Conservation (phyloP, 2,888 invertebrate genomes). For the Papilio elwesi region DNA sequence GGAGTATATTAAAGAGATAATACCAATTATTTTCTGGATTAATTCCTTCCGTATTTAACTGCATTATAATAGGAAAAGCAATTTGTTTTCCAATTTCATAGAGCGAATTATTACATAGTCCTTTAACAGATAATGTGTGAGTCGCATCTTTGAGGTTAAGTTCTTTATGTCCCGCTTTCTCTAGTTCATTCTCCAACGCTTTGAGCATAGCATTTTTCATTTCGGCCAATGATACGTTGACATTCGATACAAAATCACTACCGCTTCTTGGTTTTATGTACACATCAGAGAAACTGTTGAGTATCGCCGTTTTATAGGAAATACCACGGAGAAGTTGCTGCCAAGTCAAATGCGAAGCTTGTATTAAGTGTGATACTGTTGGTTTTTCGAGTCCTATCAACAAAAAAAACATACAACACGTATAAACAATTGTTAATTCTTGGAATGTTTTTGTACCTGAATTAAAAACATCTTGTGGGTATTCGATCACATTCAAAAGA, state of each 20-base stretch:
- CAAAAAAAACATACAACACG: slow-evolving; percentile 41
- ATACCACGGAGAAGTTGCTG: slow-evolving; percentile 87
- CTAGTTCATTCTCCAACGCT: slow-evolving; percentile 56
- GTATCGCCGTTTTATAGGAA: slow-evolving; percentile 80
- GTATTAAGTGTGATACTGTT: slow-evolving; percentile 86
- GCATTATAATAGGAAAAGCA: slow-evolving; percentile 66
- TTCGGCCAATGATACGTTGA: slow-evolving; percentile 73
- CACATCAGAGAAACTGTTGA: slow-evolving; percentile 85
- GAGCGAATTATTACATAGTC: slow-evolving; percentile 79
- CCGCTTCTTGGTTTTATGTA: slow-evolving; percentile 85
- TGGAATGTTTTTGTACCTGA: too few species aligned
- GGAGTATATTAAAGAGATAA: slow-evolving; percentile 57
- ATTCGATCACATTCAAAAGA: background rate
- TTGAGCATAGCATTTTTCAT: slow-evolving; percentile 79
- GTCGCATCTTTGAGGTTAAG: slow-evolving; percentile 45
- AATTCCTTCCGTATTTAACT: slow-evolving; percentile 41
- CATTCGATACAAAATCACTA: slow-evolving; percentile 64
- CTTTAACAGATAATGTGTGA: slow-evolving; percentile 70
- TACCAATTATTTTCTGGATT: slow-evolving; percentile 46
- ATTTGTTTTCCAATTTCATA: slow-evolving; percentile 84
- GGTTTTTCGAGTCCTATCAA: slow-evolving; percentile 83
- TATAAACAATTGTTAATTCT: too few species aligned
- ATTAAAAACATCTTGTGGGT: background rate
- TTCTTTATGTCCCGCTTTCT: slow-evolving; percentile 46
- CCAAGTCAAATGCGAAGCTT: slow-evolving; percentile 85